Base-by-base conservation (phyloP, 2,113 vertebrate species). In the Oryzias curvinotus region DNA sequence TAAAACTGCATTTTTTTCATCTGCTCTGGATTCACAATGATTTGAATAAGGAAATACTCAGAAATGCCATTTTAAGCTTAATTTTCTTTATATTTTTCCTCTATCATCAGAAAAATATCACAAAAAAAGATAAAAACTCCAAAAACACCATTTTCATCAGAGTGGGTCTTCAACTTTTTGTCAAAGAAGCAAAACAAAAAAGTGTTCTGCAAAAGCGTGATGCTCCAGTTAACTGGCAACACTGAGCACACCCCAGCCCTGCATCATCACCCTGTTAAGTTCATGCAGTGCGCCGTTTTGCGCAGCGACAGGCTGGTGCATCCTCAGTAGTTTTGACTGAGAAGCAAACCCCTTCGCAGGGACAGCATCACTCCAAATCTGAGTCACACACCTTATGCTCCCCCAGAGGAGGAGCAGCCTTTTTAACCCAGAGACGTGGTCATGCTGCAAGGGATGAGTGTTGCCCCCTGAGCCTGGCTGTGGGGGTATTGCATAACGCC, bases 401-500 rank as follows among this genome's bases (percentile, higher is more conserved):
- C 49, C 54, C 56, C 19, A 23, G 62, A 72, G 62, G 5, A 36
- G 36, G 8, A 12, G 36, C 36, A 13, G 36, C 8, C 36, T 36
- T 36, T 36, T 36, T 36, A 36, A 36, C 36, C 36, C 36, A 10
- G 2, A 12, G 36, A 36, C 12, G 12, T 10, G 14, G 57, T 45
- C 57, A 1, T 62, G 3, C 10, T 54, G 23, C 56, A 23, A 67
- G 65, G 13, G 60, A 76, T 12, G 18, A 75, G 64, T 66, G 49
- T 49, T 59, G 59, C 66, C 47, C 36, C 47, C 69, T n/a, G 62
- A 80, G 63, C 65, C 71, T 52, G 66, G 30, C 58, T 18, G n/a
- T 26, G 3, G 68, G 36, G 70, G 67, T 55, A 62, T 87, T 88
- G 83, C 62, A 73, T 81, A 86, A 90, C 80, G 61, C 44, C 46